Base-by-base conservation (phyloP, 2,113 vertebrate species). In the Holacanthus passer region DNA sequence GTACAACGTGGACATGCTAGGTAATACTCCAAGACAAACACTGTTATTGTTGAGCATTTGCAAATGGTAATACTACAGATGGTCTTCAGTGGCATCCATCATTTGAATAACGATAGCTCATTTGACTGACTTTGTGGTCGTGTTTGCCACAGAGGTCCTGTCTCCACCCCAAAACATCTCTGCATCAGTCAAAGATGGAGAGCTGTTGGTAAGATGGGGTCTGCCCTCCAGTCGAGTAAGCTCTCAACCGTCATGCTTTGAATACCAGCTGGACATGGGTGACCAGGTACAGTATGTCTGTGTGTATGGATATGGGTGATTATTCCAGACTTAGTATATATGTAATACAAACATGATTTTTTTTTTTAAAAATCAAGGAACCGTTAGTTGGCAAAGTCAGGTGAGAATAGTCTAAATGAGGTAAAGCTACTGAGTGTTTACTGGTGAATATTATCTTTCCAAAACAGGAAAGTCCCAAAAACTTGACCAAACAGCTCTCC, bases 191-290 rank as follows among this genome's bases (percentile, higher is more conserved):
- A 80, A 2, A 56, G 48, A 82, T 32, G 70, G 22, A 60, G n/a
- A 0, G 19, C 81, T 94, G 13, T 1, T 41, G 27, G 59, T 94
- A 31, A 75, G 3, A 0, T 94, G 93, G 93, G 45, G 0, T 60
- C 5, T 1, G 7, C 89, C 92, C 7, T 0, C 0, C 7, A 71
- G 1, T 13, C 45, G 10, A 0, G 0, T 0, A 0, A 0, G 0
- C 3, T 0, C 0, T 0, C 0, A 2, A 0, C 0, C 0, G 0
- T 0, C 0, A 0, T 93, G 91, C 56, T 89, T 86, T 27, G 55
- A 86, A 6, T 90, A 88, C 75, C 31, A 93, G 73, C 56, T 94
- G 56, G 72, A 74, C 35, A n/a, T 92, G 19, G 73, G 67, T 32
- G 62, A 86, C 10, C 69, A 87, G 91, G 91, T 92, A 73, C 10